These are phyloP conservation scores for Drosophila ambigua DNA, from an alignment of 1,140 invertebrate genomes.

Conservation along the genomic window DNA sequence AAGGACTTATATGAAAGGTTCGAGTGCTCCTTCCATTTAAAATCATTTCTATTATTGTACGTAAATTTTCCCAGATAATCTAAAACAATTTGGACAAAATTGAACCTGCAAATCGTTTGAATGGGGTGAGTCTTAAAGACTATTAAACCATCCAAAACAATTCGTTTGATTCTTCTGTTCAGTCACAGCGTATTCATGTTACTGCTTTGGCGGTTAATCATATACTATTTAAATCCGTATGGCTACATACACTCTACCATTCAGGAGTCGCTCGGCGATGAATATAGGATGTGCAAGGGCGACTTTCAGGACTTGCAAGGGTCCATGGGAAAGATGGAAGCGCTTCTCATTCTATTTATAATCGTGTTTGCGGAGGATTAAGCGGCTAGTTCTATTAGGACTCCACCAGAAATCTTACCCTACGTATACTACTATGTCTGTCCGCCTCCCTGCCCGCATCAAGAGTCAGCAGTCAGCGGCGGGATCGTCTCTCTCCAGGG, in stretches of 20 bases:
- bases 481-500: slow-evolving; percentile 15
- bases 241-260: slow-evolving; percentile 19
- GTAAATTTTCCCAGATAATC: too few relatives aligned
- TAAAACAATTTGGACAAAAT: too few relatives aligned
- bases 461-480: slow-evolving; percentile 35
- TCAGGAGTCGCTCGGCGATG: slow-evolving; percentile 32
- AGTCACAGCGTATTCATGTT: slow-evolving; percentile 33
- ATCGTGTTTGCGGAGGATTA: too few relatives aligned
- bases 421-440: background rate
- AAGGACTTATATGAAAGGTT: too few relatives aligned
- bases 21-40: too few relatives aligned
- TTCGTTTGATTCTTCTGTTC: background rate
- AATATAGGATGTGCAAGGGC: slow-evolving; percentile 22
- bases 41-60: too few relatives aligned
- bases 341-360: too few relatives aligned
- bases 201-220: slow-evolving; percentile 43
- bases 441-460: slow-evolving; percentile 12
- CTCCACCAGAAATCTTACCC: background rate
- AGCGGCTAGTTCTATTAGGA: background rate
- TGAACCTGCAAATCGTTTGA: background rate
- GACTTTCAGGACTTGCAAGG: background rate
- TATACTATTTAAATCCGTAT: slow-evolving; percentile 40
- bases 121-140: slow-evolving; percentile 33
- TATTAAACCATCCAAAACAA: too few relatives aligned
- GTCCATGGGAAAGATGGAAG: too few relatives aligned